A percentile compares a stretch with the other conserved stretches of the same genome.
phyloP scores from a whole-genome alignment of 2,888 invertebrate genomes.

The Elysia crispata region DNA sequence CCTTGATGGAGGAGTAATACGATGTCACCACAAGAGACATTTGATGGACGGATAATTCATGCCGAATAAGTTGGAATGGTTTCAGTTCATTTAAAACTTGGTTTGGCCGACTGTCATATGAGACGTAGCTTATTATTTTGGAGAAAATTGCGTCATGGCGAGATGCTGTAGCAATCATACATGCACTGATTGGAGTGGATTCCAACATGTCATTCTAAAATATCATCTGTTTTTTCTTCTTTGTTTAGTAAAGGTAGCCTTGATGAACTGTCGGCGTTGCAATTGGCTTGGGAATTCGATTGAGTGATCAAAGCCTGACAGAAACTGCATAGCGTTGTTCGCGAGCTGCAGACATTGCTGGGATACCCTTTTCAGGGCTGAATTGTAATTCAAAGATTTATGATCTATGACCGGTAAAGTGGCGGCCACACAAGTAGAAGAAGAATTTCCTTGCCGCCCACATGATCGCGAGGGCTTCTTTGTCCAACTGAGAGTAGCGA shows the following conservation, averaged over 20 bases:
- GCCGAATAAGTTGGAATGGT: too few relatives aligned
- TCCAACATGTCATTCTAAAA: too few relatives aligned
- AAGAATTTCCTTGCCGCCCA: conserved; percentile 38
- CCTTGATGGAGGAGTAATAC: too few relatives aligned
- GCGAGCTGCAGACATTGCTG: conserved; percentile 63
- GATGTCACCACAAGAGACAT: too few relatives aligned
- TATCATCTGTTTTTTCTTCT: too few relatives aligned
- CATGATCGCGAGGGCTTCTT: conserved; percentile 33
- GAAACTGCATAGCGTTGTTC: conserved; percentile 66
- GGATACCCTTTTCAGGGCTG: conserved; percentile 64
- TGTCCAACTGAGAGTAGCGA: conserved; percentile 38
- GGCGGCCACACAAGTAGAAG: conserved; percentile 35
- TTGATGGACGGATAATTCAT: too few relatives aligned
- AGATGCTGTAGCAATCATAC: too few relatives aligned
- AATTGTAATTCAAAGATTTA: conserved; percentile 56
- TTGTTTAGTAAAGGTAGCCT: conserved; percentile 57
- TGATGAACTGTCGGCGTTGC: conserved; percentile 72
- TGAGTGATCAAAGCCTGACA: conserved; percentile 72
- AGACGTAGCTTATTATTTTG: too few relatives aligned
- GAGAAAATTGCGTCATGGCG: too few relatives aligned
- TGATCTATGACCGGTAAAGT: conserved; percentile 25
- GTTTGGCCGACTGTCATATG: too few relatives aligned
- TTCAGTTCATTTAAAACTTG: too few relatives aligned
- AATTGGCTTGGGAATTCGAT: conserved; percentile 67
- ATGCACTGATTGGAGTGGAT: too few relatives aligned